Evolutionary conservation across 2,888 invertebrate species (phyloP).

Genomic region (Prosopocoilus inquinatus): DNA sequence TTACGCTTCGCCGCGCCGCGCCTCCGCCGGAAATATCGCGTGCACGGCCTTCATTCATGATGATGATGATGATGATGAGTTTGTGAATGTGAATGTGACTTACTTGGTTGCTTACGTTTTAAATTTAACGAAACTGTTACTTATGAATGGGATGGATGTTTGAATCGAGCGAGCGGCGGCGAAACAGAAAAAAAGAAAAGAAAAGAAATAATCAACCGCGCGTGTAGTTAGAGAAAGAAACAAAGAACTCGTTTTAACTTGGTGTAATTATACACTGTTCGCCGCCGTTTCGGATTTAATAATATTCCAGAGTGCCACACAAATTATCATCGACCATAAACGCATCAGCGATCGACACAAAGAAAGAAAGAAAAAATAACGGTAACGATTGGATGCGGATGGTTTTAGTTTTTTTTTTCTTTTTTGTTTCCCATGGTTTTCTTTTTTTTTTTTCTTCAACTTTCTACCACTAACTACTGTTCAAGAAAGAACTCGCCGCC

Average conservation of each 20-base stretch:
- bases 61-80: background rate
- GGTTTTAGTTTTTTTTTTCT: too few relatives aligned
- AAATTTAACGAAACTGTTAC: background rate
- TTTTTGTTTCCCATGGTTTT: too few relatives aligned
- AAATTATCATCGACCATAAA: too few relatives aligned
- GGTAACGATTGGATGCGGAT: too few relatives aligned
- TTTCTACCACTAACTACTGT: too few relatives aligned
- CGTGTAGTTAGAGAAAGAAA: background rate
- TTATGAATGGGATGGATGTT: background rate
- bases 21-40: background rate
- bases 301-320: too few relatives aligned
- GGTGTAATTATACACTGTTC: too few relatives aligned
- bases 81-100: background rate
- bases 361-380: too few relatives aligned
- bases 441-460: too few relatives aligned
- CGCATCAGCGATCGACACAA: too few relatives aligned
- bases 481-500: background rate
- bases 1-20: constrained; percentile 11
- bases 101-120: background rate
- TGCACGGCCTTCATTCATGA: constrained; percentile 1
- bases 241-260: background rate
- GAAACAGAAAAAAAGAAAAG: too few relatives aligned
- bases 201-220: background rate
- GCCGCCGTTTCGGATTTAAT: too few relatives aligned
- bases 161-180: background rate